Evolutionary conservation across 2,888 invertebrate species (phyloP), one percentile per base, ranked within the genome.

Genomic region (Scelioninae gen. 2): DNA sequence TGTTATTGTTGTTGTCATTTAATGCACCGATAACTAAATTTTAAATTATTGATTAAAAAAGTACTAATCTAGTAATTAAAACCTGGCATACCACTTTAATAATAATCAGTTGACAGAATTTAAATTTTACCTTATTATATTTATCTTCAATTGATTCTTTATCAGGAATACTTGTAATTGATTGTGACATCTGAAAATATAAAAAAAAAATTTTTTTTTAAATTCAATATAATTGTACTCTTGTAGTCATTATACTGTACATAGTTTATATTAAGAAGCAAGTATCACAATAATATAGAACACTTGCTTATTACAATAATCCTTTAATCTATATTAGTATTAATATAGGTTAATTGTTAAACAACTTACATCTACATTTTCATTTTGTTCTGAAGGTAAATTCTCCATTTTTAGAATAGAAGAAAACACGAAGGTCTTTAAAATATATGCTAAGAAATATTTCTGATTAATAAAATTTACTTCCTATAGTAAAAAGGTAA

Each of bases 121-220:
- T n/a, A n/a, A 37, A 10, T 13, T 15, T 52, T 69, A 86, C 86
- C 80, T 85, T 85, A 39, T 80, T 80, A 67, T 81, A 83, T 64
- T 79, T 80, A 15, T 83, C 84, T 75, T 83, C 84, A 65, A 82
- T 79, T 28, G 78, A 81, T 46, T 84, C 83, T 57, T 83, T 78
- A 48, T 74, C 74, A 58, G 60, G 46, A 25, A 73, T 57, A 50
- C 64, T 76, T n/a, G 67, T 70, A 35, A 74, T 71, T 53, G 74
- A 76, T 33, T 74, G 73, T 37, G 68, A 46, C 71, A 76, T 76
- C 76, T 76, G 28, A 50, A 67, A 76, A 10, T 28, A 46, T 45
- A 22, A 28, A 2, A 28, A 28, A 1, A 3, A 28, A 28, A 28
- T 2, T 28, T 28, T 2, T 33, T 33, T 9, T n/a, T n/a, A 9